Evolutionary conservation across 2,113 vertebrate genomes (phyloP).

Genomic region (Oophaga pumilio): DNA sequence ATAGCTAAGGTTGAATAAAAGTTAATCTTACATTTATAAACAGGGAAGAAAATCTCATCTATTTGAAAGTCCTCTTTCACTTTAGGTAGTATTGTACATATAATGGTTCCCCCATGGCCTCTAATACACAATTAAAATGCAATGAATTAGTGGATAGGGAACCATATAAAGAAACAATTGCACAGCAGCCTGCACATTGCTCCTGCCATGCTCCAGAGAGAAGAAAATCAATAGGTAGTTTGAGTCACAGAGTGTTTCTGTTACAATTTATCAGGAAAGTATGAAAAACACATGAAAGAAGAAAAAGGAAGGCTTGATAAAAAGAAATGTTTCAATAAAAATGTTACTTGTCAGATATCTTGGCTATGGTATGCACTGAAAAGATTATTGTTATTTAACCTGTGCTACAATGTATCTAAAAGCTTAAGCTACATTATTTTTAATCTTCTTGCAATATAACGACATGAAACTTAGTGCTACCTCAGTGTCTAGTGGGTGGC

Average conservation of each 20-base stretch:
- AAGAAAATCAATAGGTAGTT: conserved; percentile 56
- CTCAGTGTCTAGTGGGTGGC: not conserved
- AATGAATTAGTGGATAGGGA: conserved; percentile 55
- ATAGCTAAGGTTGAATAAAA: conserved; percentile 41
- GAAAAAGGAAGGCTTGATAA: not conserved
- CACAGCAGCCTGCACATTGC: conserved; percentile 50
- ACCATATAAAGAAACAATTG: conserved; percentile 51
- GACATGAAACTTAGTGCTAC: not conserved
- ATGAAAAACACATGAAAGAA: conserved; percentile 24
- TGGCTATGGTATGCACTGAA: not conserved
- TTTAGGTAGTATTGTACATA: conserved; percentile 45
- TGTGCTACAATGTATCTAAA: not conserved
- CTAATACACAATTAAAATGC: conserved; percentile 55
- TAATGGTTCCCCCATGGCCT: conserved; percentile 45
- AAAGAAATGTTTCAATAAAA: conserved; percentile 27
- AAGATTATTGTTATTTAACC: conserved; percentile 7
- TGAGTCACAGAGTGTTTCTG: conserved; percentile 47
- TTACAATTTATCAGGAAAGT: conserved; percentile 47
- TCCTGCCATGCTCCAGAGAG: conserved; percentile 47
- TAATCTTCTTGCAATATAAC: not conserved
- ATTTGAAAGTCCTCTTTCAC: conserved; percentile 31
- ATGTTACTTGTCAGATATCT: conserved; percentile 11
- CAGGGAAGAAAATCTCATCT: conserved; percentile 39
- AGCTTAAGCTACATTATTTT: not conserved
- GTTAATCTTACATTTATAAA: conserved; percentile 44